Evolutionary conservation across 2,113 vertebrate species (phyloP), one percentile per base, ranked within the genome.

Genomic region (Pseudois nayaur): DNA sequence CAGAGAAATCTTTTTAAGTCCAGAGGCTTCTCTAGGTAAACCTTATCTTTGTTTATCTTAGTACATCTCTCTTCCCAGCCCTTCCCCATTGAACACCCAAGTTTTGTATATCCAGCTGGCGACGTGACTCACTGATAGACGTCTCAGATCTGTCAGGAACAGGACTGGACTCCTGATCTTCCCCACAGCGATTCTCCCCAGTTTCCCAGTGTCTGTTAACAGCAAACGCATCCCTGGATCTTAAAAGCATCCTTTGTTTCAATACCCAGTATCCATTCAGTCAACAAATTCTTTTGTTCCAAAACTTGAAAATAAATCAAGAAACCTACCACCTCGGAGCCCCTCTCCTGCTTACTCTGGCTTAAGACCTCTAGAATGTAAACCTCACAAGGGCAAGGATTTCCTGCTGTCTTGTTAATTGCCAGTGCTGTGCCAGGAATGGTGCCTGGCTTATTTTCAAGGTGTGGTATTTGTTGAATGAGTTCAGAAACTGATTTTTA

Each of bases 181-280:
- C 29, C 74, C 54, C 87, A 31, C 4, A 6, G 7, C 7, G 0
- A 0, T 11, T 27, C 67, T 52, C 36, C n/a, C 36, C 19, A 1
- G 4, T 43, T 60, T 45, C 33, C 48, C 55, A 6, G 0, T 0
- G 13, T 31, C n/a, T 9, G 0, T 60, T 54, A 8, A 36, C 9
- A n/a, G 50, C 78, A 43, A 2, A 54, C 13, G 2, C 48, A 15
- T 23, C 95, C 45, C 52, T 43, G 40, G 36, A 29, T 82, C 45
- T 36, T 87, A 45, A 31, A 64, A 60, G 14, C 17, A 6, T 52
- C 50, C 48, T 76, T 15, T 19, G 84, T n/a, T 45, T 91, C 62
- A 48, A 16, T 57, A 45, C 25, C 76, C 29, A 36, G 1, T 31
- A 23, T 76, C 76, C 48, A 40, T 27, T 87, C n/a, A 90, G 10